Evolutionary conservation across 2,888 invertebrate species (phyloP).

Genomic region (Torymus texanus): DNA sequence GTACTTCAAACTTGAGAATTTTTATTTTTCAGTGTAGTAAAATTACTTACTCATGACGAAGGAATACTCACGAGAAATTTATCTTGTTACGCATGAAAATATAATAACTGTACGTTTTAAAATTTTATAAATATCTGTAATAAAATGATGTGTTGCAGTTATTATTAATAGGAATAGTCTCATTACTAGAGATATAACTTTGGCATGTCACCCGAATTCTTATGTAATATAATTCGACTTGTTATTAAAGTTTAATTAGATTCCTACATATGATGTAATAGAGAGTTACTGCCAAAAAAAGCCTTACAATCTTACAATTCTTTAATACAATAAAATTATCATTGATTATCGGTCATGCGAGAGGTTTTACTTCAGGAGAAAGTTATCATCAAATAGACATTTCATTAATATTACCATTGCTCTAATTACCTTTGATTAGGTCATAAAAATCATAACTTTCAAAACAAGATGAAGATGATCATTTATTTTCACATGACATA

Average conservation of each 20-base stretch:
- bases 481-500: not conserved
- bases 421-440: constrained; percentile 26
- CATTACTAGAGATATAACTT: too few species aligned
- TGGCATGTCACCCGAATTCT: too few species aligned
- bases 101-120: too few species aligned
- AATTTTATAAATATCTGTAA: too few species aligned
- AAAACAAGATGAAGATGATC: not conserved
- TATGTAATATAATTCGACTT: too few species aligned
- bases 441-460: constrained; percentile 1
- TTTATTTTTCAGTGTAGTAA: not conserved
- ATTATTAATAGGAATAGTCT: too few species aligned
- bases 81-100: too few species aligned
- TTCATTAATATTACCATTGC: constrained; percentile 20
- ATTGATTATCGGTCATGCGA: constrained; percentile 12
- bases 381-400: constrained; percentile 20
- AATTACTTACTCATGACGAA: too few species aligned
- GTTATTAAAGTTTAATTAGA: not conserved
- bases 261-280: not conserved
- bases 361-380: constrained; percentile 7
- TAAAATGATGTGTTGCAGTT: too few species aligned
- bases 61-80: too few species aligned
- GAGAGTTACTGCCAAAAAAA: constrained; percentile 17
- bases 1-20: not conserved
- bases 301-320: not conserved
- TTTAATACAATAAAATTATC: constrained; percentile 3